Conservation (phyloP, 2,888 invertebrate species). For the Agrotis puta region DNA sequence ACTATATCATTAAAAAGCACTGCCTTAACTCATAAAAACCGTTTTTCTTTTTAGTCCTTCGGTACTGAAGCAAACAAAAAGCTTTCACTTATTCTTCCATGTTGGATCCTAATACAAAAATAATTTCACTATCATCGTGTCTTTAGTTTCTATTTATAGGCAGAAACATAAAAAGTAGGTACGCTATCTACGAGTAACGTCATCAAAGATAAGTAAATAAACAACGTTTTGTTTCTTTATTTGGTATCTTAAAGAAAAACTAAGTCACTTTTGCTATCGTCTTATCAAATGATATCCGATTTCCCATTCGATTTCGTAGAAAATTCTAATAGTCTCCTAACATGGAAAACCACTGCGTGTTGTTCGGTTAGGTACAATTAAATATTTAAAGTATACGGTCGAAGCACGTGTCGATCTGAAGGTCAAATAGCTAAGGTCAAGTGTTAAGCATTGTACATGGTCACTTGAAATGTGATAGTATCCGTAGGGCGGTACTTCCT, state of each 20-base stretch:
- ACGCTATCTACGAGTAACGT: not conserved
- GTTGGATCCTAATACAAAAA: conserved; percentile 1
- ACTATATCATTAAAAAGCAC: conserved; percentile 5
- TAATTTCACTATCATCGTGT: not conserved
- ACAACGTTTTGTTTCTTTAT: conserved; percentile 37
- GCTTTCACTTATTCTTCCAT: conserved; percentile 12
- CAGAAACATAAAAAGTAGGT: conserved; percentile 12
- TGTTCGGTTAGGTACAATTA: conserved; percentile 27
- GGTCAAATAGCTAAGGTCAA: conserved; percentile 62
- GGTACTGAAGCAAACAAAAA: conserved; percentile 1
- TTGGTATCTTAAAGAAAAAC: conserved; percentile 21
- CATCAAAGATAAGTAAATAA: conserved; percentile 45
- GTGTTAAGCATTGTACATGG: conserved; percentile 52
- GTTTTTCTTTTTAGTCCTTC: conserved; percentile 3
- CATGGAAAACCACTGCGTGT: conserved; percentile 13
- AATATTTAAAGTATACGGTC: conserved; percentile 37
- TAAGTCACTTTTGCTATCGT: conserved; percentile 25
- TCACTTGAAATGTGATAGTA: conserved; percentile 43
- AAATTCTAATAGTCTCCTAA: conserved; percentile 6
- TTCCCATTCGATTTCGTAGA: conserved; percentile 10
- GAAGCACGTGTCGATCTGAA: conserved; percentile 47
- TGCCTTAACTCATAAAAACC: conserved; percentile 5
- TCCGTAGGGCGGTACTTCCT: conserved; percentile 31
- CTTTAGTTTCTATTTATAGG: conserved; percentile 16
- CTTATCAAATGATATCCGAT: conserved; percentile 21